Evolutionary conservation across 2,888 invertebrate species (phyloP).

Genomic region (Polyploca ridens): DNA sequence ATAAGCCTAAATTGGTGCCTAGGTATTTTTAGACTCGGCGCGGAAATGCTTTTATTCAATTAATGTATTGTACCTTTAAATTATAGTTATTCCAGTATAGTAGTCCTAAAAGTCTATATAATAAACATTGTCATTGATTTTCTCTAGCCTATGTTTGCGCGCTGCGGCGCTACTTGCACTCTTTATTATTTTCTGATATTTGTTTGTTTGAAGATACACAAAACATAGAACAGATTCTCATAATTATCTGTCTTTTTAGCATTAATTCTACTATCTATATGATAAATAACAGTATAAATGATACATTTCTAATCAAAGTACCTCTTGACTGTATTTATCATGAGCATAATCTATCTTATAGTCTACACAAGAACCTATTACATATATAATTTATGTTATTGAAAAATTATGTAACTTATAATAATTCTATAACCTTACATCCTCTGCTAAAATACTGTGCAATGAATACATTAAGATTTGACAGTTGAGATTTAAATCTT

Average conservation of each 20-base stretch:
- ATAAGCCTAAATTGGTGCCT: constrained; percentile 41
- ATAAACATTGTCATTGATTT: constrained; percentile 40
- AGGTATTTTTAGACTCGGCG: constrained; percentile 73
- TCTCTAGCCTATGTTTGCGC: constrained; percentile 14
- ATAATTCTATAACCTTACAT: neutral
- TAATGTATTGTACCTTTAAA: constrained; percentile 33
- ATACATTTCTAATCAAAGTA: neutral
- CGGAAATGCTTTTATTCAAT: constrained; percentile 63
- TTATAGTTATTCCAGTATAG: constrained; percentile 22
- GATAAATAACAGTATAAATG: neutral
- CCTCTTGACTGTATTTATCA: neutral
- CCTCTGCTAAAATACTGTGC: too few relatives aligned
- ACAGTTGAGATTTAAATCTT: neutral
- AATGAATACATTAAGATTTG: neutral
- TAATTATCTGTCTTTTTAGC: neutral
- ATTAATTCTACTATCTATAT: neutral
- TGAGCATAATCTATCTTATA: neutral
- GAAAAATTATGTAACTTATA: neutral
- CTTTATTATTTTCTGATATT: neutral
- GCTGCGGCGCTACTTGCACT: neutral
- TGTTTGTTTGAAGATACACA: neutral
- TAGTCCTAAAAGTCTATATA: constrained; percentile 25
- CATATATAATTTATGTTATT: neutral
- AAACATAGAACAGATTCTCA: neutral
- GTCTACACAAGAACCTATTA: neutral